Evolutionary conservation across 1,140 invertebrate species (phyloP).

Genomic region (Potamilus streckersoni): DNA sequence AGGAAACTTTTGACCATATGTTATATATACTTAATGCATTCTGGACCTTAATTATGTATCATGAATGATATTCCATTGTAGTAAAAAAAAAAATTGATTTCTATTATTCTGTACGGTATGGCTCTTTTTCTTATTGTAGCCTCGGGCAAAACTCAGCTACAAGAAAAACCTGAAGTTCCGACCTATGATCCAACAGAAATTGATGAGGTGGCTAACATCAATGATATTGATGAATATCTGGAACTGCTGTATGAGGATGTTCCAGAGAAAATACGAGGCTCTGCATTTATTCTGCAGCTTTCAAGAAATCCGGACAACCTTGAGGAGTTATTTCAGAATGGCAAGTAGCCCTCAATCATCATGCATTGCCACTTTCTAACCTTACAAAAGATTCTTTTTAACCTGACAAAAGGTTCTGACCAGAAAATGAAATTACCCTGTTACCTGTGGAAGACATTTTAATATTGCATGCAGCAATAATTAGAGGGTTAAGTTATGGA

Average conservation of each 20-base stretch:
- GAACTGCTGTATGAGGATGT: conserved; percentile 96
- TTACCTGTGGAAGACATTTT: no score
- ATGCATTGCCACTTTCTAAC: no score
- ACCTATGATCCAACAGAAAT: conserved; percentile 63
- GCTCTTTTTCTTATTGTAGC: conserved; percentile 27
- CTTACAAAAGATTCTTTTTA: no score
- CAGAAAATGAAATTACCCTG: no score
- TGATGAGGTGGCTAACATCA: conserved; percentile 79
- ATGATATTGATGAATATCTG: conserved; percentile 87
- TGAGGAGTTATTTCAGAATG: conserved; percentile 83
- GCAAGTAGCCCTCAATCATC: conserved; percentile 21
- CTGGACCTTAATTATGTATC: no score
- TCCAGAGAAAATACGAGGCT: conserved; percentile 91
- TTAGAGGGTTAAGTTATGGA: no score
- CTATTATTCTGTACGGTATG: neutral
- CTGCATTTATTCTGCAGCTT: conserved; percentile 90
- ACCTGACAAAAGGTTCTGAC: no score
- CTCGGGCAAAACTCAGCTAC: conserved; percentile 59
- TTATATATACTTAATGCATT: no score
- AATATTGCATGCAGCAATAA: no score
- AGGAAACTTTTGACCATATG: no score
- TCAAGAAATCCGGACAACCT: conserved; percentile 94
- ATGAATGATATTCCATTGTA: no score
- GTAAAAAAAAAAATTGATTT: no score
- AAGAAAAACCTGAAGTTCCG: conserved; percentile 62